phyloP scores from a whole-genome alignment of 2,888 invertebrate genomes.

The Oegoconia quadripuncta region DNA sequence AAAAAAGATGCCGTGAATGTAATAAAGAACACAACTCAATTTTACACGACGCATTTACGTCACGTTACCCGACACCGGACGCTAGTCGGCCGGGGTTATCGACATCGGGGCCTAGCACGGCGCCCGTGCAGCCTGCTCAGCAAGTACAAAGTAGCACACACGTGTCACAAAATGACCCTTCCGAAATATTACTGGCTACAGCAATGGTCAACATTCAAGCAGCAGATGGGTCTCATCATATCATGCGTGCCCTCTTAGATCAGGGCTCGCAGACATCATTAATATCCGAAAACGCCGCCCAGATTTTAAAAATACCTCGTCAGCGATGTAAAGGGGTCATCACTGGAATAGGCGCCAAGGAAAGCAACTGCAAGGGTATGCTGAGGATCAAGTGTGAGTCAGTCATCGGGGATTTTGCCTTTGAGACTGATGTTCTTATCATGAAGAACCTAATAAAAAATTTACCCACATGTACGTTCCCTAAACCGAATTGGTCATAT shows the following conservation, averaged over 20 bases:
- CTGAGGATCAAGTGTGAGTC: conserved; percentile 11
- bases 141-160: not conserved
- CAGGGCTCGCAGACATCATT: conserved; percentile 17
- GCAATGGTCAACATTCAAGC: conserved; percentile 12
- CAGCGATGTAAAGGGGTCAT: conserved; percentile 4
- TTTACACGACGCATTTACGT: conserved; percentile 15
- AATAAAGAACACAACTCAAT: conserved; percentile 11
- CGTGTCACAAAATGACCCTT: not conserved
- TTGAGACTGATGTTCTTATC: conserved; percentile 11
- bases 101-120: not conserved
- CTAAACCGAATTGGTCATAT: conserved; percentile 2
- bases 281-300: conserved; percentile 16
- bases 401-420: conserved; percentile 5
- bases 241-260: conserved; percentile 17
- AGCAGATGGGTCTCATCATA: conserved; percentile 10
- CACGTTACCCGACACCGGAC: not conserved
- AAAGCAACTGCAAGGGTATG: conserved; percentile 13
- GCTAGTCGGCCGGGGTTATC: not conserved
- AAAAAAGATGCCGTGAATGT: conserved; percentile 14
- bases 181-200: conserved; percentile 14
- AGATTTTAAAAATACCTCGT: conserved; percentile 7
- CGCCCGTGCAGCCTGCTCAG: too few species aligned
- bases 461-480: conserved; percentile 3
- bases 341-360: conserved; percentile 5
- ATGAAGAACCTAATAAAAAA: conserved; percentile 17